These are phyloP conservation scores for Antechinus stuartii DNA, from an alignment of 2,113 vertebrate species.

Conservation along the genomic window DNA sequence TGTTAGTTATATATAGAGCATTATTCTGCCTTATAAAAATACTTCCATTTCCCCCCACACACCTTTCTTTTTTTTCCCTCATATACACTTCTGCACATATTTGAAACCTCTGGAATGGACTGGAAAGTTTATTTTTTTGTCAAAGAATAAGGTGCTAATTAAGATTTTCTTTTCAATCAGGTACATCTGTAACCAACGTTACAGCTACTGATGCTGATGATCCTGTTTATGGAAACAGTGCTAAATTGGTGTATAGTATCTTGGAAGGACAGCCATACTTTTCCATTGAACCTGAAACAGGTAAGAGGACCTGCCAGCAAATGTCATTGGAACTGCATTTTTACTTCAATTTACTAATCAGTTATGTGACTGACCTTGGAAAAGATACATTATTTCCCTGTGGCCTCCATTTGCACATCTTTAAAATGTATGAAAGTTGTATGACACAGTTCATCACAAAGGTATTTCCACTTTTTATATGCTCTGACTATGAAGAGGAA, in stretches of 20 bases:
- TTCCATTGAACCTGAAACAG: slow-evolving; percentile 96
- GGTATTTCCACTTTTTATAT: background rate
- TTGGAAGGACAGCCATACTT: slow-evolving; percentile 99
- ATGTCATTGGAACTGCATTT: background rate
- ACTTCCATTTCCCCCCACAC: background rate
- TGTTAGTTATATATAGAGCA: slow-evolving; percentile 48
- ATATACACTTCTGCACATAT: slow-evolving; percentile 45
- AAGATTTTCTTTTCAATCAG: slow-evolving; percentile 81
- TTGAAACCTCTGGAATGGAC: slow-evolving; percentile 38
- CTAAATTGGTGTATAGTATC: slow-evolving; percentile 97
- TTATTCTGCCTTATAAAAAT: slow-evolving; percentile 46
- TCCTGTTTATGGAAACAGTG: slow-evolving; percentile 98
- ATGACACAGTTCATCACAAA: background rate
- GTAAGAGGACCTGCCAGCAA: slow-evolving; percentile 84
- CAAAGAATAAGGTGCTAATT: slow-evolving; percentile 66
- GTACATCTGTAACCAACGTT: slow-evolving; percentile 95
- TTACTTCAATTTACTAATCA: background rate
- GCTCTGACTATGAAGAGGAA: background rate
- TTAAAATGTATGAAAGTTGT: background rate
- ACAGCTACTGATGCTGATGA: slow-evolving; percentile 98
- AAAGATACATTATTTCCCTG: background rate
- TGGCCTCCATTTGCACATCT: background rate
- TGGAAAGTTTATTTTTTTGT: slow-evolving; percentile 45
- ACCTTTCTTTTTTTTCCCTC: background rate
- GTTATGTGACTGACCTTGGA: background rate